A percentile compares a stretch with the other conserved stretches of the same genome.
Evolutionary conservation across 2,888 invertebrate species (phyloP).

Genomic region (Eumacrocentrus americanus): DNA sequence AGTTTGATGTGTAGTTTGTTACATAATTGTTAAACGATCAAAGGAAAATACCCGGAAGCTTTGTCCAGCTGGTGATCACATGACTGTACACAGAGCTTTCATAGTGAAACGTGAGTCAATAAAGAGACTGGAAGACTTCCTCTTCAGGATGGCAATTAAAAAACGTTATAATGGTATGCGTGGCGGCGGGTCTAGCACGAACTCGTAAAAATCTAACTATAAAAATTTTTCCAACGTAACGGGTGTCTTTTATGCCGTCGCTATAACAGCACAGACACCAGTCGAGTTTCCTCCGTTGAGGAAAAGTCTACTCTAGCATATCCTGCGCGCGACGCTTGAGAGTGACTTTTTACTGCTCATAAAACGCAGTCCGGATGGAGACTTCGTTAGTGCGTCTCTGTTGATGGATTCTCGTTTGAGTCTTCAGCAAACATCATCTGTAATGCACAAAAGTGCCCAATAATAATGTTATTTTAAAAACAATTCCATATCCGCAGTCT

Average conservation of each 20-base stretch:
- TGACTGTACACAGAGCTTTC: no score
- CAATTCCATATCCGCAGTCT: no score
- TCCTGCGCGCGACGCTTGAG: constrained; percentile 28
- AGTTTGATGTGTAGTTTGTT: background rate
- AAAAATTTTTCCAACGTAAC: background rate
- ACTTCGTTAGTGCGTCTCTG: no score
- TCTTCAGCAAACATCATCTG: no score
- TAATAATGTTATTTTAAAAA: no score
- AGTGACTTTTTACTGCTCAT: constrained; percentile 42
- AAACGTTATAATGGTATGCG: background rate
- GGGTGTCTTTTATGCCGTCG: background rate
- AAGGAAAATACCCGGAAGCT: background rate
- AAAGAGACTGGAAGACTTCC: no score
- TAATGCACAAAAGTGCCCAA: no score
- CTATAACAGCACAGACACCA: background rate
- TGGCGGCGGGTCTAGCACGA: background rate
- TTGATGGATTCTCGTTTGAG: no score
- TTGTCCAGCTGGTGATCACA: no score
- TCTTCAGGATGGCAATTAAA: no score
- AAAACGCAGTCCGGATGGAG: constrained; percentile 42
- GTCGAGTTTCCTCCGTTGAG: constrained; percentile 40
- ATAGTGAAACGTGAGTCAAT: no score
- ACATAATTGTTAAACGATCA: background rate
- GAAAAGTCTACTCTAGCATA: constrained; percentile 49
- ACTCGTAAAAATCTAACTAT: background rate